Evolutionary conservation across 2,113 vertebrate species (phyloP).

Genomic region (Triplophysa siluroides): DNA sequence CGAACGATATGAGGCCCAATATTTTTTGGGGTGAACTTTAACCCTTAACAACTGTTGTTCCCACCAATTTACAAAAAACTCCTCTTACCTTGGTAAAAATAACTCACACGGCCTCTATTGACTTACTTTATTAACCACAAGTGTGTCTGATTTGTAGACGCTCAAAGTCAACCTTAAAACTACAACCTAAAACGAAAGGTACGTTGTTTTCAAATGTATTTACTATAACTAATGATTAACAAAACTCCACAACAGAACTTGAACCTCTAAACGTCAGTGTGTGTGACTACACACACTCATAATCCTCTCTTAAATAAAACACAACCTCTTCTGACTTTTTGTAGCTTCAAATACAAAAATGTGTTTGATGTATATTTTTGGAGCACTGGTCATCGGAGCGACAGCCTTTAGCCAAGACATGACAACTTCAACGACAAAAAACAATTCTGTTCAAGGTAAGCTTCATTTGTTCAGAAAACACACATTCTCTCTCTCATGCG

Average conservation of each 20-base stretch:
- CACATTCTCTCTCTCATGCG: neutral
- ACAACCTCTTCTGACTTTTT: neutral
- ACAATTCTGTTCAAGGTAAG: conserved; percentile 35
- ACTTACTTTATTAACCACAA: conserved; percentile 1
- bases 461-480: conserved; percentile 4
- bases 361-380: neutral
- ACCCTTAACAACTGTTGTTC: neutral
- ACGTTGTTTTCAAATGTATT: conserved; percentile 32
- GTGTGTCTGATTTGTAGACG: neutral
- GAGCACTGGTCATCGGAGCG: neutral
- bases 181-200: too few relatives aligned
- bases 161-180: too few relatives aligned
- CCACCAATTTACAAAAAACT: too few relatives aligned
- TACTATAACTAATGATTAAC: conserved; percentile 52
- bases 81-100: too few relatives aligned
- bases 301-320: neutral
- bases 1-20: too few relatives aligned
- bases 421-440: neutral
- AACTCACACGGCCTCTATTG: too few relatives aligned
- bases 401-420: conserved; percentile 34
- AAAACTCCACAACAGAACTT: neutral
- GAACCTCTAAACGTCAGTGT: neutral
- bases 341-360: neutral
- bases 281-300: neutral
- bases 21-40: neutral